Percentiles rank a stretch among this genome's conserved stretches.
These are phyloP conservation scores for Spongia lamella DNA, from an alignment of 37 sponge, comb jelly and placozoan genomes.

Conservation along the genomic window DNA sequence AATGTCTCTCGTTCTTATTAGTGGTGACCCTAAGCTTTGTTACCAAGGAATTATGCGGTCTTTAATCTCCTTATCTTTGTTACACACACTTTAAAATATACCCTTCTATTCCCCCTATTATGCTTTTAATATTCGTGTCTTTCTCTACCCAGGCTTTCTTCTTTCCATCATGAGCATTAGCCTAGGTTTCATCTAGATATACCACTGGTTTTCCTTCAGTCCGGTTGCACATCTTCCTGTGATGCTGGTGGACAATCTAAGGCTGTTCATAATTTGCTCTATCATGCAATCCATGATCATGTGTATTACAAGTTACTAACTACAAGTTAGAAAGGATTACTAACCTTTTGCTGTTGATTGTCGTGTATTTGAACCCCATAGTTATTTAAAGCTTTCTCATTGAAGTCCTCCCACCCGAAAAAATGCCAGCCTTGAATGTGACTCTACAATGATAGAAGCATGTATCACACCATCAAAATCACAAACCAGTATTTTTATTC, in stretches of 20 bases:
- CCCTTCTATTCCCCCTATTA: not conserved
- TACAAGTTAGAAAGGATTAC: no score
- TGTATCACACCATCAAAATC: no score
- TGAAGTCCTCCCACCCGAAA: not conserved
- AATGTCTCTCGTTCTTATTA: no score
- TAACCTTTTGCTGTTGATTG: not conserved
- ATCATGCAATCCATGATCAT: no score
- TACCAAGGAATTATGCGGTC: no score
- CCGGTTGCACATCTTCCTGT: not conserved
- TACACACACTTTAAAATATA: no score
- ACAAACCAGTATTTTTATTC: no score
- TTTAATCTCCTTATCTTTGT: no score
- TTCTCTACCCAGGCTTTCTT: conserved; percentile 8
- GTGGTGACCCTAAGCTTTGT: no score
- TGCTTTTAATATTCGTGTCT: not conserved
- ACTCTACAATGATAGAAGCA: no score
- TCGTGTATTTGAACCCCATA: conserved; percentile 9
- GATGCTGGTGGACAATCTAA: not conserved
- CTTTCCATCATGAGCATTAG: conserved; percentile 8
- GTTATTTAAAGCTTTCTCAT: not conserved
- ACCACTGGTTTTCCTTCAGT: conserved; percentile 5
- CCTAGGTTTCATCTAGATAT: conserved; percentile 12
- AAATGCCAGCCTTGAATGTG: not conserved
- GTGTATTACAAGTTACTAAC: no score
- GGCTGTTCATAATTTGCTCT: not conserved